Conservation (phyloP, 2,797 vertebrate species). For the Xenopus petersii region DNA sequence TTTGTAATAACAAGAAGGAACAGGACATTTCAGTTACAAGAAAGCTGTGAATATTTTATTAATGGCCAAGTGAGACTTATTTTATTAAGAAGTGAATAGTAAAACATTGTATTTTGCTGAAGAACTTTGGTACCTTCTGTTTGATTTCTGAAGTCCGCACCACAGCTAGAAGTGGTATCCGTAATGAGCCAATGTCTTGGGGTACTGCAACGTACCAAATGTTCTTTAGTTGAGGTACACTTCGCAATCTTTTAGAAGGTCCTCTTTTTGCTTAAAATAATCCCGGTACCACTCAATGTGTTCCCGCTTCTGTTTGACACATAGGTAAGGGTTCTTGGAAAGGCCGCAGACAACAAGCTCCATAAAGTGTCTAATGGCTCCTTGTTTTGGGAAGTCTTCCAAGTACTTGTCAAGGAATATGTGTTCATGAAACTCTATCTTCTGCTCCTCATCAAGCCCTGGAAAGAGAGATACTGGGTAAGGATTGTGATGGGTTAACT, state of each 20-base stretch:
- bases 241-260: constrained; percentile 74
- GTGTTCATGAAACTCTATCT: constrained; percentile 88
- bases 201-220: too few relatives aligned
- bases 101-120: too few relatives aligned
- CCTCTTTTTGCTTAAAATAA: constrained; percentile 86
- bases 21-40: too few relatives aligned
- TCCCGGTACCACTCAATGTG: constrained; percentile 92
- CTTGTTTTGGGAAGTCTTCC: constrained; percentile 79
- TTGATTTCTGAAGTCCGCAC: too few relatives aligned
- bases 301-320: constrained; percentile 82
- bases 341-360: constrained; percentile 88
- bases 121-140: too few relatives aligned
- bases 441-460: constrained; percentile 85
- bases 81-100: too few relatives aligned
- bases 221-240: constrained; percentile 58
- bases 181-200: too few relatives aligned
- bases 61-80: too few relatives aligned
- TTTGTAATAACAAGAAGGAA: too few relatives aligned
- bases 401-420: constrained; percentile 88
- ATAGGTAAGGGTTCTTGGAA: constrained; percentile 82
- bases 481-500: too few relatives aligned
- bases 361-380: constrained; percentile 92
- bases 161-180: too few relatives aligned
- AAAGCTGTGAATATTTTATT: too few relatives aligned
- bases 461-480: constrained; percentile 27